These are phyloP conservation scores for Masticophis lateralis DNA, from an alignment of 2,797 vertebrate species.

Conservation along the genomic window DNA sequence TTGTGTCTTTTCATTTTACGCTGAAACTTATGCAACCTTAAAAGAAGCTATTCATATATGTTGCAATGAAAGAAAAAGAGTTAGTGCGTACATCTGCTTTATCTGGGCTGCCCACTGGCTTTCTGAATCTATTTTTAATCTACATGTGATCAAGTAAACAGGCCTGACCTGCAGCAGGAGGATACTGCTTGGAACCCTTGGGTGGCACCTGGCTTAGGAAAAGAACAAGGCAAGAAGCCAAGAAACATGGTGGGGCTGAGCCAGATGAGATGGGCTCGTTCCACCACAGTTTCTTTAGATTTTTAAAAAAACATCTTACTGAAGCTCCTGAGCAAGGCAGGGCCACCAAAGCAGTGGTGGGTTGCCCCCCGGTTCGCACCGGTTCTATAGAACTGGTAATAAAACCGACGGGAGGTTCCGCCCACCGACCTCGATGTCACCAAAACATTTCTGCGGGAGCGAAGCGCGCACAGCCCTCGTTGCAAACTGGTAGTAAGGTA, in stretches of 20 bases:
- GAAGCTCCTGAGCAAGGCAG: neutral
- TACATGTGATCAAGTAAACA: neutral
- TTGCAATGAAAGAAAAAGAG: neutral
- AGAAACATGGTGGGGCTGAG: neutral
- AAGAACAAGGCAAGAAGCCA: neutral
- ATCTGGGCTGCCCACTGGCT: neutral
- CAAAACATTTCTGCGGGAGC: too few species aligned
- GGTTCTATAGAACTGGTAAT: too few species aligned
- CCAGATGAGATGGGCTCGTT: neutral
- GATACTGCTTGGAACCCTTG: neutral
- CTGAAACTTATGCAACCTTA: neutral
- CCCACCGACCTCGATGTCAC: accelerated
- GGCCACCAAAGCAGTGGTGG: too few species aligned
- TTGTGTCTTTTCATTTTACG: neutral
- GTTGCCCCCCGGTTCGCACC: too few species aligned
- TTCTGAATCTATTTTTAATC: neutral
- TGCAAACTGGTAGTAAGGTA: too few species aligned
- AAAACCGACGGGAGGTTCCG: too few species aligned
- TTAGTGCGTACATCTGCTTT: neutral
- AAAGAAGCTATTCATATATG: neutral
- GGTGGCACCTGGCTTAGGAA: neutral
- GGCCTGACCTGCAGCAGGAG: neutral
- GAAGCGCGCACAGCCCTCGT: too few species aligned
- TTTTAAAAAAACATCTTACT: neutral
- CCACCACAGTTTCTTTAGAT: neutral